Percentiles rank a stretch among this genome's conserved stretches.
Conservation (phyloP, 1,140 invertebrate species). For the Ceratosolen solmsi region DNA sequence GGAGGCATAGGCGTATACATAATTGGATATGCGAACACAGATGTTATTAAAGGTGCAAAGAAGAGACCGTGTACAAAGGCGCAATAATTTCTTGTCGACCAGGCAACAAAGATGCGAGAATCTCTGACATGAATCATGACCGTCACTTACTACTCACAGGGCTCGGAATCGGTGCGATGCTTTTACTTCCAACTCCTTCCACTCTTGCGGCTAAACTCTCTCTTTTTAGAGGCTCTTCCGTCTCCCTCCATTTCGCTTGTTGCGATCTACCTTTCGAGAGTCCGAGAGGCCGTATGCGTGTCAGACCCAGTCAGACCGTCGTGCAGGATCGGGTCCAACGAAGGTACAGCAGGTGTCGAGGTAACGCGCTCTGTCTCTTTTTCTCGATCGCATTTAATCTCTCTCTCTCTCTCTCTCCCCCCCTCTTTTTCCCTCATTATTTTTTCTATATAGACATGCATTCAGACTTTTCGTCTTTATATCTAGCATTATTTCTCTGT, state of each 20-base stretch:
- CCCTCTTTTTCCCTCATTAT: not conserved
- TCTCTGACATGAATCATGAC: not conserved
- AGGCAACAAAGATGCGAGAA: too few species aligned
- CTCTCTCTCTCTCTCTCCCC: not conserved
- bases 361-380: not conserved
- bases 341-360: slow-evolving; percentile 1
- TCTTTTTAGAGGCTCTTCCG: not conserved
- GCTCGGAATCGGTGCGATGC: not conserved
- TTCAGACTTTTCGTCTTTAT: too few species aligned
- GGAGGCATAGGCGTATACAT: too few species aligned
- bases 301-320: slow-evolving; percentile 29
- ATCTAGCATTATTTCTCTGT: not conserved
- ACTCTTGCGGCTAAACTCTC: slow-evolving; percentile 7
- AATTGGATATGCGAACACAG: too few species aligned
- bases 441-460: not conserved
- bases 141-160: not conserved
- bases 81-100: too few species aligned
- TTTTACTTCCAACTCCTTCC: not conserved
- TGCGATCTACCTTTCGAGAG: not conserved
- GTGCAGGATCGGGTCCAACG: not conserved
- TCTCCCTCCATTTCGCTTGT: not conserved
- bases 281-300: not conserved
- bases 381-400: not conserved
- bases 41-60: too few species aligned
- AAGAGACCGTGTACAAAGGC: too few species aligned